Evolutionary conservation across 2,113 vertebrate genomes (phyloP).

Genomic region (Phyllopteryx taeniolatus): DNA sequence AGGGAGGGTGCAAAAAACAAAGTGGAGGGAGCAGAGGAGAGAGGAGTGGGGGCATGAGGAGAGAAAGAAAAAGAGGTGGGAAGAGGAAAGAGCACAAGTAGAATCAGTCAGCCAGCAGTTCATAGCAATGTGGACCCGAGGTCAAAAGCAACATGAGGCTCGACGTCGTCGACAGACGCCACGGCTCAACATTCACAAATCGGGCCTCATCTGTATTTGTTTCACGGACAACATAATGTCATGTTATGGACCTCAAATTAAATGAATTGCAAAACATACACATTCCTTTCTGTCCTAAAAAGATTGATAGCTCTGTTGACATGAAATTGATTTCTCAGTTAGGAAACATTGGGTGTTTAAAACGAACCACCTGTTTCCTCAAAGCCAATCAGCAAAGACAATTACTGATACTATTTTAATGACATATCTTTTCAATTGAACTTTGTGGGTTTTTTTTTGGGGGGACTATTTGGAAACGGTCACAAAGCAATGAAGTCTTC

Average conservation of each 20-base stretch:
- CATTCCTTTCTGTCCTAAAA: background rate
- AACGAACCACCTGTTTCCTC: background rate
- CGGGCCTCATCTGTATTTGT: constrained; percentile 3
- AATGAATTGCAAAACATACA: constrained; percentile 1
- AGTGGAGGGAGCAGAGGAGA: constrained; percentile 28
- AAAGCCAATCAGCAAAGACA: background rate
- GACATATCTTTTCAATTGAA: background rate
- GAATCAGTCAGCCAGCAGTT: constrained; percentile 69
- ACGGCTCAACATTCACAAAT: constrained; percentile 2
- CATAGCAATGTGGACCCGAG: constrained; percentile 54
- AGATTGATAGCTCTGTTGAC: background rate
- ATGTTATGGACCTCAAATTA: constrained; percentile 21
- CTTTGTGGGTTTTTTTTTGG: background rate
- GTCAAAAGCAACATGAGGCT: constrained; percentile 24
- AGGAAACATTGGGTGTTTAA: background rate
- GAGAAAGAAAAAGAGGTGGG: constrained; percentile 47
- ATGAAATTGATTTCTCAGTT: background rate
- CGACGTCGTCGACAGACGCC: constrained; percentile 32
- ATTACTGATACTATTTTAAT: background rate
- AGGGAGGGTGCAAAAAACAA: constrained; percentile 28
- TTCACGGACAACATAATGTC: background rate
- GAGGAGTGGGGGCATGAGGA: constrained; percentile 35
- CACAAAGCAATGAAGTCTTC: background rate
- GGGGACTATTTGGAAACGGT: background rate
- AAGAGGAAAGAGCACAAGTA: constrained; percentile 71